Evolutionary conservation across 2,113 vertebrate species (phyloP), one percentile per base, ranked within the genome.

Genomic region (Apaloderma vittatum): DNA sequence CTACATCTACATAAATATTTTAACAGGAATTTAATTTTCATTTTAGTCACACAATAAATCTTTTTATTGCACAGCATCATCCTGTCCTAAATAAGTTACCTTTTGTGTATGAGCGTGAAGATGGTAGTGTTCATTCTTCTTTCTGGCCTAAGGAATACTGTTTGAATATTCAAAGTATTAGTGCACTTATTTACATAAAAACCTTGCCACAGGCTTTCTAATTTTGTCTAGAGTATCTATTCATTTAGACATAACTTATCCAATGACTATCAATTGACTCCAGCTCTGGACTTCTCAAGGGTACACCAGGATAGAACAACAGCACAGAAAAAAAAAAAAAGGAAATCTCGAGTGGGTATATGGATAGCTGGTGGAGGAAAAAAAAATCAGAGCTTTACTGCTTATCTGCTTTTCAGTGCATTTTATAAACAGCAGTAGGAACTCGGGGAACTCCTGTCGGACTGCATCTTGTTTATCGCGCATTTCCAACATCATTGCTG

Each of bases 1-100:
- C 93, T 96, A 91, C 94, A 97, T 97, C 97, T 97, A 93, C 97
- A 97, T 98, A 98, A 98, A 98, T 98, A 98, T 98, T 98, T 98
- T 98, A 98, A 97, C 74, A 95, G 90, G 95, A 96, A 97, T 98
- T 98, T 98, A 97, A 98, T 98, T 98, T 97, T 98, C 80, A 95
- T 97, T 97, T 97, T 94, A 84, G 93, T 97, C 96, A 91, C 34
- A 82, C 46, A 75, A 85, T 97, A 97, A 96, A 97, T 98, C 93
- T 94, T 95, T 88, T 87, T 65, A 94, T 96, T 95, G 36, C 52
- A 72, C 30, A 37, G 73, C 54, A 90, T 90, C 54, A 32, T 94
- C 96, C 97, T 91, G 67, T 90, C 82, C 88, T 94, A 97, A 98
- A 95, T 94, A 78, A 96, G 88, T 97, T 97, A 67, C 67, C 48